Evolutionary conservation across 2,113 vertebrate species (phyloP).

Genomic region (Sinocyclocheilus rhinocerous): DNA sequence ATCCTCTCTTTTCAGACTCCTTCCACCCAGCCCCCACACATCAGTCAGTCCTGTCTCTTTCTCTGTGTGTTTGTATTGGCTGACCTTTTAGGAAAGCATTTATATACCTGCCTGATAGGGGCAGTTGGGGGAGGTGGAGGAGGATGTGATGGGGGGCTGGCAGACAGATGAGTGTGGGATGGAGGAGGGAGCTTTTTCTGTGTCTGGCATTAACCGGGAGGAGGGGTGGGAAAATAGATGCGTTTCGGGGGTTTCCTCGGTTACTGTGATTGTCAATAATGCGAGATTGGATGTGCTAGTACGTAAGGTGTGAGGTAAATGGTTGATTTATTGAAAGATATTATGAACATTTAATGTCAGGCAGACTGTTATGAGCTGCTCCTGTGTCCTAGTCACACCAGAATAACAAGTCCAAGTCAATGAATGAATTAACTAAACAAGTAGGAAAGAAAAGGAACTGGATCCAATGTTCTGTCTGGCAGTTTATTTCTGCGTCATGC

Average conservation of each 20-base stretch:
- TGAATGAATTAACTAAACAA: constrained; percentile 6
- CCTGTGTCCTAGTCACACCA: neutral
- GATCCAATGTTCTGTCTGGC: neutral
- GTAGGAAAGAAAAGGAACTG: constrained; percentile 7
- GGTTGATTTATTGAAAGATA: neutral
- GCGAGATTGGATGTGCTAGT: neutral
- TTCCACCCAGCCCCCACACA: constrained; percentile 30
- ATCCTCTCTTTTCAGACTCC: constrained; percentile 35
- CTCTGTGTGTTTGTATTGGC: constrained; percentile 32
- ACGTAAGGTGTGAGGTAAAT: constrained; percentile 27
- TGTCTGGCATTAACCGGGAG: constrained; percentile 27
- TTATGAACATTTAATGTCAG: neutral
- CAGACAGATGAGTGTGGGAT: constrained; percentile 22
- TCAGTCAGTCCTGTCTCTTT: constrained; percentile 1
- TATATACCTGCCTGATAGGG: constrained; percentile 45
- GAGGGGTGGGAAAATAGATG: constrained; percentile 42
- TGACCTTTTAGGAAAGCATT: constrained; percentile 36
- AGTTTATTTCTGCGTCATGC: neutral
- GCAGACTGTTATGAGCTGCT: neutral
- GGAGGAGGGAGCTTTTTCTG: constrained; percentile 16
- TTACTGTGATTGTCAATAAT: neutral
- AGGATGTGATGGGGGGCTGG: neutral
- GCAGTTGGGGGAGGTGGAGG: neutral
- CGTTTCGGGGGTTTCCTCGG: neutral
- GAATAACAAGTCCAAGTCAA: constrained; percentile 5